phyloP scores from a whole-genome alignment of 2,888 invertebrate species.

The Parelbella ahira region DNA sequence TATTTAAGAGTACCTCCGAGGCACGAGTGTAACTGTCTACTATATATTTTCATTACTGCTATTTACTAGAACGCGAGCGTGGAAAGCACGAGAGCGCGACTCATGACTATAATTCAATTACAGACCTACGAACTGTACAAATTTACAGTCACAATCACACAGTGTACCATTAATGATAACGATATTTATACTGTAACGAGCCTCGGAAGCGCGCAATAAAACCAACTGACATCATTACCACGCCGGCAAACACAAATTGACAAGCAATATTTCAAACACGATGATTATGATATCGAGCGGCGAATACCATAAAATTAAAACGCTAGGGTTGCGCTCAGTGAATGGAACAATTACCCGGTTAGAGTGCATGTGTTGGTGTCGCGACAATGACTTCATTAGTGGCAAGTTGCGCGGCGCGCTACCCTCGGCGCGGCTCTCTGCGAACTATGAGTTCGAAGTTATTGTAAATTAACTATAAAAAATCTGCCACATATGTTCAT shows the following conservation, averaged over 20 bases:
- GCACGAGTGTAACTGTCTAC: slow-evolving; percentile 18
- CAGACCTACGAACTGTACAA: slow-evolving; percentile 27
- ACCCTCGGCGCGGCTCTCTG: too few relatives aligned
- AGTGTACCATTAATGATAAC: slow-evolving; percentile 37
- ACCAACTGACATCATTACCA: slow-evolving; percentile 40
- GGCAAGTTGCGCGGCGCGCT: too few relatives aligned
- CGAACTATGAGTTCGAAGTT: too few relatives aligned
- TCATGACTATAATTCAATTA: slow-evolving; percentile 32
- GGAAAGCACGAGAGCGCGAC: slow-evolving; percentile 21
- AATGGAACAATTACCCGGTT: slow-evolving; percentile 56
- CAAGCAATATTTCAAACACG: slow-evolving; percentile 56
- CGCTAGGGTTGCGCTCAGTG: slow-evolving; percentile 52
- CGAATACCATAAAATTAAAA: slow-evolving; percentile 54
- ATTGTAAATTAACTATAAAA: too few relatives aligned
- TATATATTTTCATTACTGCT: slow-evolving; percentile 23
- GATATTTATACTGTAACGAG: slow-evolving; percentile 38
- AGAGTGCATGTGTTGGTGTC: slow-evolving; percentile 37
- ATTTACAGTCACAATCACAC: slow-evolving; percentile 35
- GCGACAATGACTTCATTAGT: slow-evolving; percentile 63
- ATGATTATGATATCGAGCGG: slow-evolving; percentile 54
- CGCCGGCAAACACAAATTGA: slow-evolving; percentile 52
- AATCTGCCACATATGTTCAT: too few relatives aligned
- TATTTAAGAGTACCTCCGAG: not conserved
- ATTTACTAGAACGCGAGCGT: slow-evolving; percentile 11
- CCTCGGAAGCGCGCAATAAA: slow-evolving; percentile 47